Conservation (phyloP, 1,140 invertebrate species). For the Drosophila kepulauana region DNA sequence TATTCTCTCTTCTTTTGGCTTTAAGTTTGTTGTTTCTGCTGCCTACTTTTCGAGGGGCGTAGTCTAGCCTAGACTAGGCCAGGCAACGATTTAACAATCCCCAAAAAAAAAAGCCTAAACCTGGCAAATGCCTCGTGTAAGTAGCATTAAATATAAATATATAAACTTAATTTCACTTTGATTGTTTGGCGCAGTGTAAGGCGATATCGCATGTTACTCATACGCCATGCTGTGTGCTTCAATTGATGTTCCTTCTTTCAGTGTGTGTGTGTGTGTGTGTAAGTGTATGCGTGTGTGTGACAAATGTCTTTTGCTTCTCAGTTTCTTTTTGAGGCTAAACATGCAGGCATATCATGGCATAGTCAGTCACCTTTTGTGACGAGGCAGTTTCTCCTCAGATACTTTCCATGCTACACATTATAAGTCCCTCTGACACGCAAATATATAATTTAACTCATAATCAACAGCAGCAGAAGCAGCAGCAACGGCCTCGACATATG, state of each 20-base stretch:
- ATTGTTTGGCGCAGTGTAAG: constrained; percentile 82
- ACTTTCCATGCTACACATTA: constrained; percentile 53
- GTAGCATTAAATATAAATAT: constrained; percentile 82
- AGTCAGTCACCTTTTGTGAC: constrained; percentile 77
- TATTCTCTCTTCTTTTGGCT: constrained; percentile 43
- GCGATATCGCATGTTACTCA: constrained; percentile 82
- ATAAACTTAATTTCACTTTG: constrained; percentile 83
- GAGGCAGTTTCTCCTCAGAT: constrained; percentile 48
- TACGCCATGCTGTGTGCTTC: constrained; percentile 73
- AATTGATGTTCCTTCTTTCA: constrained; percentile 16
- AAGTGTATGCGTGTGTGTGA: constrained; percentile 59
- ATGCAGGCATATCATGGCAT: constrained; percentile 41
- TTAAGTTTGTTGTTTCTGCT: constrained; percentile 71
- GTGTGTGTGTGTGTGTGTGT: constrained; percentile 19
- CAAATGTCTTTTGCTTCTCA: constrained; percentile 77
- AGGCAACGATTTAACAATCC: neutral
- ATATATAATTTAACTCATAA: constrained; percentile 83
- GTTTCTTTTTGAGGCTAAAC: constrained; percentile 56
- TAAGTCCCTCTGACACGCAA: constrained; percentile 72
- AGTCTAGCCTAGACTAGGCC: constrained; percentile 29
- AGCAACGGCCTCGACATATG: constrained; percentile 53
- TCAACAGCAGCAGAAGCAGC: constrained; percentile 54
- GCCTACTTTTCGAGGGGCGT: constrained; percentile 46
- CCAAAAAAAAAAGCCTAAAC: constrained; percentile 8
- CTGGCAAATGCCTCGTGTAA: constrained; percentile 38